Base-by-base conservation (phyloP, 2,888 invertebrate genomes). In the Andrena praecox region DNA sequence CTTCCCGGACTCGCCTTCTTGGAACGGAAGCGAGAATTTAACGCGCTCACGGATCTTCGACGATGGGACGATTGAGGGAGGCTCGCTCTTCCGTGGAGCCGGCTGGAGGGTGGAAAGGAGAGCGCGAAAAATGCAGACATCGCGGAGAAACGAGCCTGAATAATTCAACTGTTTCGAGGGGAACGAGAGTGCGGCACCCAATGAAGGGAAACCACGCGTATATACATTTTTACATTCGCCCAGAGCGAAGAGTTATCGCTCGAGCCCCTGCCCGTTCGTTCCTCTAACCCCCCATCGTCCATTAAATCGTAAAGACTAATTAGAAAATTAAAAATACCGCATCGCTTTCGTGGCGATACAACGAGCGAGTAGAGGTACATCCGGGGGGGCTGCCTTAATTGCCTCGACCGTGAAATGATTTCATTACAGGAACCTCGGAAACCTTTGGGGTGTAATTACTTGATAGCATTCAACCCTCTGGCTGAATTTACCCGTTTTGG, bases 91-190 rank as follows among this genome's bases (percentile, higher is more conserved):
- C 48, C 67, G 33, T 31, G 31, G 62, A 35, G 62, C 35, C 33
- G 59, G 27, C 48, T 42, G 64, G 59, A n/a, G 12, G 66, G 62
- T 12, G 75, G 48, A 60, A 67, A 71, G 75, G 71, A 62, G 78
- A 68, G 31, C 63, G 33, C 60, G 80, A 64, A 75, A 80, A 75
- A 60, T 70, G 75, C 80, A 80, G 80, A 80, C 80, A 67, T 59
- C 66, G 66, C 67, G 75, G 67, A 80, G 70, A 76, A 80, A 80
- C 67, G 67, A 62, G 75, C 66, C 50, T 80, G 80, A 80, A 80
- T 80, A 80, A 80, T 80, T 80, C 80, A 80, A 71, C 68, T 72
- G 67, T 80, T 74, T 71, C 75, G 59, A 68, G 60, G 52, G 66
- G 33, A 59, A 70, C 67, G 62, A 62, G 71, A 76, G 33, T 56